Conservation (phyloP, 1,140 invertebrate genomes). For the Drosophila suzukii region DNA sequence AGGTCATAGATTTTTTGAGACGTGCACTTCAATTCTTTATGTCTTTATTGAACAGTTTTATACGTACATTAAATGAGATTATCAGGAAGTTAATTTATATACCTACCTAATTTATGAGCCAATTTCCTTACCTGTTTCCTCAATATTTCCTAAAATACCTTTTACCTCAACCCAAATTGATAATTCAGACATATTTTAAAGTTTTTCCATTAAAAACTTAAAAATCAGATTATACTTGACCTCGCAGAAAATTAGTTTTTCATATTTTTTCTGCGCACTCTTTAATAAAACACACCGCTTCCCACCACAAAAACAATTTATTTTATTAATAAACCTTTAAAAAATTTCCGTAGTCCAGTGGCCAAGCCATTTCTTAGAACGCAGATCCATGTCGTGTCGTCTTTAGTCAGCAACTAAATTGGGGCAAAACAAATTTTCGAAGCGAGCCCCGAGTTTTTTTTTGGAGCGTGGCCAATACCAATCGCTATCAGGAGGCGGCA, state of each 20-base stretch:
- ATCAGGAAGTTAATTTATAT: slow-evolving; percentile 33
- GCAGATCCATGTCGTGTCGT: slow-evolving; percentile 23
- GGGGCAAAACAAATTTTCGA: slow-evolving; percentile 6
- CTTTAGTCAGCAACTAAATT: slow-evolving; percentile 58
- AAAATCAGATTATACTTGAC: not conserved
- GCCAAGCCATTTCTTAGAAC: not conserved
- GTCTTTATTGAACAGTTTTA: slow-evolving; percentile 24
- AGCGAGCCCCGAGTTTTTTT: slow-evolving; percentile 8
- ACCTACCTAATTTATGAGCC: slow-evolving; percentile 36
- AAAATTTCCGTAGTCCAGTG: not conserved
- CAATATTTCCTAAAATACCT: slow-evolving; percentile 6
- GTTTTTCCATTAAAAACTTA: not conserved
- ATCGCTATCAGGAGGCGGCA: slow-evolving; percentile 45
- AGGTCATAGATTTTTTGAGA: not conserved
- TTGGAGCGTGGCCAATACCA: slow-evolving; percentile 7
- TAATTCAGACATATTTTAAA: not conserved
- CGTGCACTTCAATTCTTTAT: slow-evolving; percentile 11
- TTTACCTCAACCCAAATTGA: not conserved
- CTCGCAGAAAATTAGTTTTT: not conserved
- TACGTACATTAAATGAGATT: slow-evolving; percentile 8
- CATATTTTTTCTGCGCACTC: not conserved
- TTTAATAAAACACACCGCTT: slow-evolving; percentile 40
- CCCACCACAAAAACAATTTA: slow-evolving; percentile 9
- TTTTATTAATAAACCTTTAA: slow-evolving; percentile 21
- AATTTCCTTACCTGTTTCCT: slow-evolving; percentile 20